phyloP scores from a whole-genome alignment of 1,140 invertebrate genomes.

The Chionoecetes opilio region DNA sequence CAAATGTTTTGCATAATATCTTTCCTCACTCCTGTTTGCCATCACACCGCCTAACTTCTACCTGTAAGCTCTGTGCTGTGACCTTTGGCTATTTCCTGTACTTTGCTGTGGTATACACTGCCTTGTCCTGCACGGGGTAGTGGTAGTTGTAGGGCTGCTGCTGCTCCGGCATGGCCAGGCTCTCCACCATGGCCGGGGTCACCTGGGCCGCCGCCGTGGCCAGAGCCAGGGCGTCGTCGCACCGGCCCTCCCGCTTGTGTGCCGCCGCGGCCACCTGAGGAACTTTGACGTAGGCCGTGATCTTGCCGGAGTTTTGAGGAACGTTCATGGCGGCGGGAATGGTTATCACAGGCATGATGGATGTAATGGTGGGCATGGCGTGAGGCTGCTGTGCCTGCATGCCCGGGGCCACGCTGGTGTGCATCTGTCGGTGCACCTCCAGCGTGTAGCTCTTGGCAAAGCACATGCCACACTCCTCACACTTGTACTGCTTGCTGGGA shows the following conservation, averaged over 20 bases:
- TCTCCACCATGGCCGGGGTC: conserved; percentile 73
- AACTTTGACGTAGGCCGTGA: conserved; percentile 67
- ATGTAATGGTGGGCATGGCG: conserved; percentile 49
- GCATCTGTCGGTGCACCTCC: conserved; percentile 75
- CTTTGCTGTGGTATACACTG: conserved; percentile 59
- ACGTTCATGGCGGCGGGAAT: conserved; percentile 59
- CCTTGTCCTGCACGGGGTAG: conserved; percentile 56
- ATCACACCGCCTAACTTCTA: background rate
- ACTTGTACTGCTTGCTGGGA: conserved; percentile 73
- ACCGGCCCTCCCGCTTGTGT: conserved; percentile 54
- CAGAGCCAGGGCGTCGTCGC: conserved; percentile 69
- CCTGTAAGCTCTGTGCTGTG: too few species aligned
- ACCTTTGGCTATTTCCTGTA: conserved; percentile 59
- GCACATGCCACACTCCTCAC: conserved; percentile 74
- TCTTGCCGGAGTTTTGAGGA: conserved; percentile 66
- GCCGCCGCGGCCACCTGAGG: conserved; percentile 64
- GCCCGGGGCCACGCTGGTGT: conserved; percentile 51
- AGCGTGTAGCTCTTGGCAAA: conserved; percentile 77
- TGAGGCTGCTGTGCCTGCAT: conserved; percentile 40
- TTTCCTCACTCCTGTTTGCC: background rate
- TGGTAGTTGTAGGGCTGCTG: conserved; percentile 66
- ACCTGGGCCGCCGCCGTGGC: conserved; percentile 75
- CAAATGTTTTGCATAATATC: background rate
- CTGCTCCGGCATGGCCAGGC: conserved; percentile 69
- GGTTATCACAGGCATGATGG: conserved; percentile 54